phyloP scores from a whole-genome alignment of 2,797 vertebrate species.

The Pelochelys cantorii region DNA sequence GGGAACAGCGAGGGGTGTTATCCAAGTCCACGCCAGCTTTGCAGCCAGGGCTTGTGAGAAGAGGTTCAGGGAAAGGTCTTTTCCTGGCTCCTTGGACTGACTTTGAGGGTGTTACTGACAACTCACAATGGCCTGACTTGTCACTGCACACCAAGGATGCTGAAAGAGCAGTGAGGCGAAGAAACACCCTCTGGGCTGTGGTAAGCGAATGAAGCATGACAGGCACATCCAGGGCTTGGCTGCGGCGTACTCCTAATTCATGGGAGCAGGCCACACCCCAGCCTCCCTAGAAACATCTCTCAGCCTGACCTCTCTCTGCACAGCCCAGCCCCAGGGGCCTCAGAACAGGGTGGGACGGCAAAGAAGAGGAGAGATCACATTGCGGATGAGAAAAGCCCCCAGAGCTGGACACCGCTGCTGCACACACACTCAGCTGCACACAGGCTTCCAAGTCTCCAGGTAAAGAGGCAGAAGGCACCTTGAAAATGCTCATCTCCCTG shows the following conservation, averaged over 20 bases:
- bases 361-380: too few species aligned
- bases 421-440: neutral
- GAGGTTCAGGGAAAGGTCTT: neutral
- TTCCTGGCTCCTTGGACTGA: neutral
- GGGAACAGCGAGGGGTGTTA: neutral
- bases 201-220: neutral
- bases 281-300: neutral
- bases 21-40: neutral
- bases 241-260: neutral
- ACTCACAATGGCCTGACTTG: neutral
- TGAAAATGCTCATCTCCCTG: neutral
- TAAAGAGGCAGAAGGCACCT: neutral
- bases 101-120: neutral
- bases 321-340: too few species aligned
- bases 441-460: neutral
- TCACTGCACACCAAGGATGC: too few species aligned
- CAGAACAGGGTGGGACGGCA: neutral
- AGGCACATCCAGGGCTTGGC: neutral
- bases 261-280: neutral
- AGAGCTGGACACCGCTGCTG: neutral
- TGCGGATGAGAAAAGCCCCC: neutral
- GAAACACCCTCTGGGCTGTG: neutral
- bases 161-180: neutral
- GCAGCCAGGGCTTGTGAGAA: neutral
- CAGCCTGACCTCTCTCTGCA: too few species aligned